Evolutionary conservation across 2,888 invertebrate species (phyloP).

Genomic region (Lepidochitona cinerea): DNA sequence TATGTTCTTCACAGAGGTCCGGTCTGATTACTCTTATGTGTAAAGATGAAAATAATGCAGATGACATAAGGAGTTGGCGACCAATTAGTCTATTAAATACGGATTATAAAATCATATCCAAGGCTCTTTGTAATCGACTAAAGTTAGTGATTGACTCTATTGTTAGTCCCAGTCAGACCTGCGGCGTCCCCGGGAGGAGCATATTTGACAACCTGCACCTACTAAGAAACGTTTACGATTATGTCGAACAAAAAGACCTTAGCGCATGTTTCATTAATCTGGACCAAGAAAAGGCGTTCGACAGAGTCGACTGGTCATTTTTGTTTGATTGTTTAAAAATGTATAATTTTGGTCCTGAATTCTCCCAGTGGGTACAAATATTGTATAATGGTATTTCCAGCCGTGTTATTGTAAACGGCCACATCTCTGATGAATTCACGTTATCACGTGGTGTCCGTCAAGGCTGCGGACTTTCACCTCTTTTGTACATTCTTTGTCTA

Average conservation of each 20-base stretch:
- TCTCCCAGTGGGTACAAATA: too few relatives aligned
- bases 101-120: too few relatives aligned
- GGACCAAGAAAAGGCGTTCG: slow-evolving; percentile 45
- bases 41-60: too few relatives aligned
- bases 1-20: too few relatives aligned
- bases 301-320: slow-evolving; percentile 34
- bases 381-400: too few relatives aligned
- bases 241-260: slow-evolving; percentile 34
- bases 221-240: slow-evolving; percentile 30
- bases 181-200: slow-evolving; percentile 31
- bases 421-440: not conserved
- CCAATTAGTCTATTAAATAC: too few relatives aligned
- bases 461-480: not conserved
- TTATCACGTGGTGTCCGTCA: slow-evolving; percentile 8
- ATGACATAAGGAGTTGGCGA: too few relatives aligned
- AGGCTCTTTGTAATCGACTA: too few relatives aligned
- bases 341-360: too few relatives aligned
- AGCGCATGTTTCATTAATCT: slow-evolving; percentile 28
- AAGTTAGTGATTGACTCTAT: too few relatives aligned
- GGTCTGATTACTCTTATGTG: too few relatives aligned
- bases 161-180: too few relatives aligned
- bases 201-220: slow-evolving; percentile 39
- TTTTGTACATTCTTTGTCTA: not conserved
- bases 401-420: not conserved
- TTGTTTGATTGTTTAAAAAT: slow-evolving; percentile 28